Conservation (phyloP, 2,113 vertebrate species). For the Notiomystis cincta region DNA sequence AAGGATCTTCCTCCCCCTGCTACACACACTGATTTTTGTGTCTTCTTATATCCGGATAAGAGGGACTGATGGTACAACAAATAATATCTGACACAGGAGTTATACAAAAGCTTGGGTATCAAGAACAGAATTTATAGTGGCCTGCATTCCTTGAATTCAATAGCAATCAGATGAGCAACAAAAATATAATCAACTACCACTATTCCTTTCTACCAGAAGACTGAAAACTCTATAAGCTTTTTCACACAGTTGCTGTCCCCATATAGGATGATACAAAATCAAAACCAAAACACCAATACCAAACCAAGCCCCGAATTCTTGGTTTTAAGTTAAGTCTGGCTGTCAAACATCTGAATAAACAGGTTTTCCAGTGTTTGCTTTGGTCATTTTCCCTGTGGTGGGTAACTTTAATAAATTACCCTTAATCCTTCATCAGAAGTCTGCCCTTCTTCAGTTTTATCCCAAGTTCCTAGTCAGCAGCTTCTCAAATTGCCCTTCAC, state of each 20-base stretch:
- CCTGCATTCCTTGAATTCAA: not conserved
- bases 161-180: not conserved
- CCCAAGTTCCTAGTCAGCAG: not conserved
- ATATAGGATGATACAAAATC: not conserved
- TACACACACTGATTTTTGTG: not conserved
- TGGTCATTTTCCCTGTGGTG: not conserved
- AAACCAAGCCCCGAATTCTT: not conserved
- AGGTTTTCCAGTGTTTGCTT: not conserved
- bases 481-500: not conserved
- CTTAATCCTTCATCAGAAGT: not conserved
- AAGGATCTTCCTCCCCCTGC: not conserved
- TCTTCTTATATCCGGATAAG: not conserved
- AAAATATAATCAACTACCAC: not conserved
- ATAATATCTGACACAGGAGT: not conserved
- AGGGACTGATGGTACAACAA: not conserved
- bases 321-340: not conserved
- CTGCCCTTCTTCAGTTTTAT: not conserved
- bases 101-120: not conserved
- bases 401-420: not conserved
- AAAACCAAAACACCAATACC: not conserved
- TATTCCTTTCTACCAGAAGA: not conserved
- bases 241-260: not conserved
- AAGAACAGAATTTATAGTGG: not conserved
- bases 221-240: not conserved
- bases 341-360: not conserved